Evolutionary conservation across 2,113 vertebrate genomes (phyloP), one percentile per base, ranked within the genome.

Genomic region (Leucosticte australis): DNA sequence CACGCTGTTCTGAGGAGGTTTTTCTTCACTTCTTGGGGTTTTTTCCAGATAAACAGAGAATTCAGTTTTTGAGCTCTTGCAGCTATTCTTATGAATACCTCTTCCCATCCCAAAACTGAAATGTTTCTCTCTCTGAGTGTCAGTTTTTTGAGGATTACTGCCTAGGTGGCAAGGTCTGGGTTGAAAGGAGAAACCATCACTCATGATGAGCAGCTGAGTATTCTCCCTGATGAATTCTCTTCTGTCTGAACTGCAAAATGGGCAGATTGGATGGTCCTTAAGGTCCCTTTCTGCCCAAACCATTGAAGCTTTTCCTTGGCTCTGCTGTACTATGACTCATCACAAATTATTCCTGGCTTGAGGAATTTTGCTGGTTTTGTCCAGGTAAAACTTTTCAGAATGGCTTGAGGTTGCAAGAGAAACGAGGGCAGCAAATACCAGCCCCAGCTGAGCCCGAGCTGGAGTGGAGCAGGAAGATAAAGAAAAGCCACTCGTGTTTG

Each of bases 191-290:
- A 2, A 89, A 22, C 30, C 17, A 5, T 30, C 49, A 17, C 53
- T 83, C 31, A 0, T 2, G 26, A 46, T 13, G 31, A 71, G 39
- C 17, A 55, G 73, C 30, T 49, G 41, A 49, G 11, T 30, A 2
- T 69, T 16, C 53, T 39, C 41, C 57, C 24, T 70, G 3, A 4
- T 20, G 8, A 41, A 21, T 71, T 67, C 4, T 44, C 10, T 19
- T 49, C 16, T 3, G 0, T 37, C 71, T 46, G 15, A 67, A 22
- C n/a, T 24, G 42, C 53, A 64, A 0, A 20, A 8, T 1, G 47
- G 5, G 20, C 39, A 89, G 13, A 8, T 13, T 35, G 62, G 24
- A 5, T 15, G 53, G 53, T 30, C 16, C 15, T 53, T 18, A n/a
- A 22, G 11, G n/a, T 53, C 11, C 13, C 9, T 83, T 47, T 44